Base-by-base conservation (phyloP, 2,888 invertebrate species). In the Volucella zonaria region DNA sequence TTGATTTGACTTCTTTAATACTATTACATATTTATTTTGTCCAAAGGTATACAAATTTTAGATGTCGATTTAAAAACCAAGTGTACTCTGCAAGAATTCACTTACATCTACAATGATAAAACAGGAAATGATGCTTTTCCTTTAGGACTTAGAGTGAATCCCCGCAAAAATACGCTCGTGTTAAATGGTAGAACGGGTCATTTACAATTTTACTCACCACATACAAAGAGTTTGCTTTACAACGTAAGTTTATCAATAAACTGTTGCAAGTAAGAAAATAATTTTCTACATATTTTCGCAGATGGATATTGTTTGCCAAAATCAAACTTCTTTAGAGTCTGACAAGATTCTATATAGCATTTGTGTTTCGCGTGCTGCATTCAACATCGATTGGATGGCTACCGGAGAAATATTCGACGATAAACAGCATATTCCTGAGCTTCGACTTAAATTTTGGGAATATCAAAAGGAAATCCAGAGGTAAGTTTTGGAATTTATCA, bases 381-480 rank as follows among this genome's bases (percentile, higher is more conserved):
- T 96, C 75, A 94, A 94, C 89, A 92, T 93, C 67, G 92, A 93
- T 89, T 97, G 97, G 96, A 92, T 97, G 92, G 95, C 94, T 8
- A 96, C 96, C 0, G 93, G 94, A 6, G 95, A 95, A 89, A 92
- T 93, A 76, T 92, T 94, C 79, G 93, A 94, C 88, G 95, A 95
- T 90, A 91, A 92, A 38, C 90, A 93, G 54, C 93, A 93, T 79
- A 91, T 92, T 62, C 92, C 93, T 6, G 96, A 96, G 91, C 91
- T 95, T 4, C 92, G 95, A 71, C 92, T 97, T 0, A 97, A 96
- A 89, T 96, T 96, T 91, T 97, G 96, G 96, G 89, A 92, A 75
- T 96, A 93, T 88, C 91, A 94, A 87, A 89, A 91, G 1, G 91
- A 92, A 51, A 91, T 92, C 64, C 95, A 96, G 91, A 93, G 91